These are phyloP conservation scores for Caenorhabditis sp. DNA, from an alignment of 2,888 invertebrate genomes.

Conservation along the genomic window DNA sequence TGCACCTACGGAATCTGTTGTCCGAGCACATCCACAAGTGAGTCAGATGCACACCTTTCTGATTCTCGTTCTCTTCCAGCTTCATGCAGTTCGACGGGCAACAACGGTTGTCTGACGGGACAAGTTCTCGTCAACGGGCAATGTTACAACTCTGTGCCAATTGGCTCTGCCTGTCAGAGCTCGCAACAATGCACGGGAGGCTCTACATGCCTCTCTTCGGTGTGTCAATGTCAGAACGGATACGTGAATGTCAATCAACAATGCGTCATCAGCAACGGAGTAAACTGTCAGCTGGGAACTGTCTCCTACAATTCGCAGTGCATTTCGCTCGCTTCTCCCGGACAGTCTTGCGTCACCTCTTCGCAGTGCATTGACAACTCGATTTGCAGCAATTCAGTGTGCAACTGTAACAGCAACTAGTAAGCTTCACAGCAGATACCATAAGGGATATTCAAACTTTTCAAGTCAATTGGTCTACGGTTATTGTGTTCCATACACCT, in stretches of 20 bases:
- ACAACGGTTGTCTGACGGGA: slow-evolving; percentile 47
- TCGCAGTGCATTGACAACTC: slow-evolving; percentile 61
- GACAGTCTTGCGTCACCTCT: slow-evolving; percentile 46
- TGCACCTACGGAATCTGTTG: slow-evolving; percentile 51
- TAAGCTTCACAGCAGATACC: neutral
- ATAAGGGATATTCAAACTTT: neutral
- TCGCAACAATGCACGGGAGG: slow-evolving; percentile 65
- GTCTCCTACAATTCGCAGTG: slow-evolving; percentile 55
- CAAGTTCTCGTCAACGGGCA: slow-evolving; percentile 62
- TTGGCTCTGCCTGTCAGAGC: slow-evolving; percentile 63
- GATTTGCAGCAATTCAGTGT: slow-evolving; percentile 42
- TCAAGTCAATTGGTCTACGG: slow-evolving; percentile 59
- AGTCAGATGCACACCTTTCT: neutral
- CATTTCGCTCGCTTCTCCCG: slow-evolving; percentile 55
- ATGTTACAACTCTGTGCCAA: slow-evolving; percentile 62
- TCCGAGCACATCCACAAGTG: slow-evolving; percentile 32
- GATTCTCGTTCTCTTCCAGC: slow-evolving; percentile 7
- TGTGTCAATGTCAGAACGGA: slow-evolving; percentile 52
- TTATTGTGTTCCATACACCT: slow-evolving; percentile 55
- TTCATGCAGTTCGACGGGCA: slow-evolving; percentile 19
- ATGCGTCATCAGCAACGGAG: slow-evolving; percentile 47
- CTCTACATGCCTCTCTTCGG: slow-evolving; percentile 35
- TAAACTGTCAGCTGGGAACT: slow-evolving; percentile 49
- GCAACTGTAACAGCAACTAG: slow-evolving; percentile 52
- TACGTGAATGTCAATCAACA: slow-evolving; percentile 47